These are phyloP conservation scores for Thecocarcelia acutangulata DNA, from an alignment of 2,888 invertebrate genomes.

Conservation along the genomic window DNA sequence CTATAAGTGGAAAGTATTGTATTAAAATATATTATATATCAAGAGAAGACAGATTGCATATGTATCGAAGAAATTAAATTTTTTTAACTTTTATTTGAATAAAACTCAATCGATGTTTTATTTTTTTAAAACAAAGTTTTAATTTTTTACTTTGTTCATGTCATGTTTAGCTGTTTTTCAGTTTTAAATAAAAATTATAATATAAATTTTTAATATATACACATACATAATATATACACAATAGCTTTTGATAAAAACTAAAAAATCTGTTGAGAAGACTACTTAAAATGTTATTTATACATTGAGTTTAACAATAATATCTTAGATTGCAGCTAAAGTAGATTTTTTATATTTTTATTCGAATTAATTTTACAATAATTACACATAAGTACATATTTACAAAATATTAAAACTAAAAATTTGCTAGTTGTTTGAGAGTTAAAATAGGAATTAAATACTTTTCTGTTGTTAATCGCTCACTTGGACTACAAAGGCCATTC, in stretches of 20 bases:
- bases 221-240: conserved; percentile 35
- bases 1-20: too few species aligned
- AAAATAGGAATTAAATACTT: conserved; percentile 65
- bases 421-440: conserved; percentile 61
- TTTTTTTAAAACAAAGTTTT: conserved; percentile 52
- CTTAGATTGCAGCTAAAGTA: conserved; percentile 71
- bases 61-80: too few species aligned
- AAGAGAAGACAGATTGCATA: too few species aligned
- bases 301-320: conserved; percentile 65
- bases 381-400: conserved; percentile 58
- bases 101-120: neutral
- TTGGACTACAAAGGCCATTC: conserved; percentile 37
- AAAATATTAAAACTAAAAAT: conserved; percentile 48
- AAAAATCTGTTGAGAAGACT: conserved; percentile 37
- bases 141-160: conserved; percentile 73
- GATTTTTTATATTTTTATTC: conserved; percentile 48
- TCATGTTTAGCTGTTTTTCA: conserved; percentile 69
- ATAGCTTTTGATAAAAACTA: conserved; percentile 29
- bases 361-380: conserved; percentile 49
- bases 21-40: too few species aligned
- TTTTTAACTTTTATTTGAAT: neutral
- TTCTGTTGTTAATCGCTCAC: conserved; percentile 46
- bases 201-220: conserved; percentile 44
- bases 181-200: conserved; percentile 61
- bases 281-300: conserved; percentile 29